phyloP scores from a whole-genome alignment of 2,888 invertebrate species.

The Holacanthella duospinosa region DNA sequence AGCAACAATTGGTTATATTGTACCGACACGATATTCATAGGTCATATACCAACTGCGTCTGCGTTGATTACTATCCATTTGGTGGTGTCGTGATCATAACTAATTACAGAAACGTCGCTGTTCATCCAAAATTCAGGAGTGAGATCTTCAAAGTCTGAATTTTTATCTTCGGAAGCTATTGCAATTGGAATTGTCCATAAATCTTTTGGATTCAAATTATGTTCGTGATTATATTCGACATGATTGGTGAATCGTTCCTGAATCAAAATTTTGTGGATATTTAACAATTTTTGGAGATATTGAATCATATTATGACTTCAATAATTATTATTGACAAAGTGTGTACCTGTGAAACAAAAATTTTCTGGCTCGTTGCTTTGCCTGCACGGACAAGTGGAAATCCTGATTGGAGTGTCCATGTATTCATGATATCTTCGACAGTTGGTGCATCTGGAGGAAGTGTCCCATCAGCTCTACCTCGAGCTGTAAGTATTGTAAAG shows the following conservation, averaged over 20 bases:
- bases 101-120: slow-evolving; percentile 5
- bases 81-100: background rate
- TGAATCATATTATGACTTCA: too few species aligned
- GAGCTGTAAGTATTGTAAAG: slow-evolving; percentile 16
- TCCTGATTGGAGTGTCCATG: slow-evolving; percentile 33
- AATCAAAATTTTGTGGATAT: too few species aligned
- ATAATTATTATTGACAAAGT: too few species aligned
- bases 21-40: too few species aligned
- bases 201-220: slow-evolving; percentile 2
- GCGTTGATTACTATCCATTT: slow-evolving; percentile 20
- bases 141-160: slow-evolving; percentile 11
- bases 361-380: slow-evolving; percentile 9
- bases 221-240: background rate
- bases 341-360: slow-evolving; percentile 30
- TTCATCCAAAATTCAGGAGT: slow-evolving; percentile 19
- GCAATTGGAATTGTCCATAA: slow-evolving; percentile 20
- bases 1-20: background rate
- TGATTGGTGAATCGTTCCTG: slow-evolving; percentile 16
- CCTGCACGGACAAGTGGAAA: slow-evolving; percentile 31
- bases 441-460: slow-evolving; percentile 27
- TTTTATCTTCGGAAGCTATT: slow-evolving; percentile 10
- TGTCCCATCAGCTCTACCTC: slow-evolving; percentile 11
- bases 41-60: slow-evolving; percentile 18
- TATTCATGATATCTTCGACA: slow-evolving; percentile 35
- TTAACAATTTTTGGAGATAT: too few species aligned